Evolutionary conservation across 2,888 invertebrate genomes (phyloP), one percentile per base, ranked within the genome.

Genomic region (Eudasyphora cyanicolor): DNA sequence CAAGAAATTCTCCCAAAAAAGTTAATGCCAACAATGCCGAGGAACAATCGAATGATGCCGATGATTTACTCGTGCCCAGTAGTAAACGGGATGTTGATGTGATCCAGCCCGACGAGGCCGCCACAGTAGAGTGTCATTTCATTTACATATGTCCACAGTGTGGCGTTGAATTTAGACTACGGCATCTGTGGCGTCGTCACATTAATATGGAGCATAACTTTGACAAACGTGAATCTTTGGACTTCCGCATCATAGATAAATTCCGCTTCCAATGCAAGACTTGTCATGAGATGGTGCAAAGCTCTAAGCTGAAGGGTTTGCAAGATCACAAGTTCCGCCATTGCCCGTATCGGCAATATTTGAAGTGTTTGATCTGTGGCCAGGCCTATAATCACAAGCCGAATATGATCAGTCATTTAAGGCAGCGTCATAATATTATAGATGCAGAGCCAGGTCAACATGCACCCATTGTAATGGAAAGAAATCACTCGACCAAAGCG

Each of bases 311-410:
- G 12, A 90, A 90, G 76, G 91, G 90, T 0, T 73, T 90, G n/a
- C 90, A 90, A 84, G 90, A 90, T 86, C 90, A 90, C 82, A 91
- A 90, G 51, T 90, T 90, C 71, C 88, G 90, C 0, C 90, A 90
- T 78, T 83, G 91, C 38, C 88, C 89, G 2, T 89, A 88, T 49
- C 86, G 89, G 24, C 79, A 90, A n/a, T 90, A 90, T 73, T 82
- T 90, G 2, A 90, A 89, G 82, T 90, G 90, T 70, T 81, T 90
- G 3, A 82, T 90, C 7, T 90, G 90, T 29, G 89, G 91, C 77
- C 90, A 89, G 8, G 89, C 90, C 70, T 90, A 90, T 70, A 90
- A 90, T 81, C 90, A 90, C 69, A 90, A 90, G 77, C 90, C 90
- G 4, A 90, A 90, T 69, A 91, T 90, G 79, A 86, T 91, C 0